phyloP scores from a whole-genome alignment of 2,113 vertebrate genomes.

The Machaerirhynchus nigripectus region DNA sequence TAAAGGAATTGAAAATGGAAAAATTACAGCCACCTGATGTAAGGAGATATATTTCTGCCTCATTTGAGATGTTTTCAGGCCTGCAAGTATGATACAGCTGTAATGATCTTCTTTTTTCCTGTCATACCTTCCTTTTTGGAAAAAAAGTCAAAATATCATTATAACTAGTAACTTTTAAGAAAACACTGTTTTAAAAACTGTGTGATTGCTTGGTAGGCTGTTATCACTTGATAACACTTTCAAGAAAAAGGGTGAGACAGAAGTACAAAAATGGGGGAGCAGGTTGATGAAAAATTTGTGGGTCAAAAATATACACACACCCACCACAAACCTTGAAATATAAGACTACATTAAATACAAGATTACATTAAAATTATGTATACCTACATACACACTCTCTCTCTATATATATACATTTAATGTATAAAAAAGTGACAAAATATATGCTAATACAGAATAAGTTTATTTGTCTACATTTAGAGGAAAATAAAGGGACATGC shows the following conservation, averaged over 20 bases:
- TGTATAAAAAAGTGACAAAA: background rate
- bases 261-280: background rate
- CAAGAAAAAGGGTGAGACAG: background rate
- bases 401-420: background rate
- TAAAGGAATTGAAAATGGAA: conserved; percentile 1
- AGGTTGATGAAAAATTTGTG: background rate
- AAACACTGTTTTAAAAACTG: background rate
- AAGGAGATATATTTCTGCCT: background rate
- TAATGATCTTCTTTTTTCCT: background rate
- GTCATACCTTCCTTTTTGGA: background rate
- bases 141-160: background rate
- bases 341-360: background rate
- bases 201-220: background rate
- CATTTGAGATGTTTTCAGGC: background rate
- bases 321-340: background rate
- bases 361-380: background rate
- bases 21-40: background rate
- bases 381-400: background rate
- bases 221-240: background rate
- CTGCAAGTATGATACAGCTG: background rate
- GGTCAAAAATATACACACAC: background rate
- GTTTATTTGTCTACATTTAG: background rate
- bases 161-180: background rate
- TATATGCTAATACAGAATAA: background rate
- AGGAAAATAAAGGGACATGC: background rate